Evolutionary conservation across 2,888 invertebrate species (phyloP).

Genomic region (Agapetus fuscipes): DNA sequence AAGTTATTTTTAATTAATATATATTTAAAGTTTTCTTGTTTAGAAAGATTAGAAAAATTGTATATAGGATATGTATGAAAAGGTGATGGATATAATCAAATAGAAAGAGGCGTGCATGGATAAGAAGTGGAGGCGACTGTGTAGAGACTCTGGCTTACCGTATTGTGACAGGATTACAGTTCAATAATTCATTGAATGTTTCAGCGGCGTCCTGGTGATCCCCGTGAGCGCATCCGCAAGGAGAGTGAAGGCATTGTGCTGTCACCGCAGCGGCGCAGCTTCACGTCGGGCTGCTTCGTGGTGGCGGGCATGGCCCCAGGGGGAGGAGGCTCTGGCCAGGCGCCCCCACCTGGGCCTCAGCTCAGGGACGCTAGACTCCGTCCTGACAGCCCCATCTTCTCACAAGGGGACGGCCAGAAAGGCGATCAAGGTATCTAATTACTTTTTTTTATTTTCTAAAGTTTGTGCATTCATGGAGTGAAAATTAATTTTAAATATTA

Average conservation of each 20-base stretch:
- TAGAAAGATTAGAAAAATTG: too few species aligned
- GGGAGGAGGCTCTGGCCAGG: background rate
- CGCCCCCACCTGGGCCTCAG: slow-evolving; percentile 30
- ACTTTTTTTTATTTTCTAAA: background rate
- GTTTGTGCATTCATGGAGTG: background rate
- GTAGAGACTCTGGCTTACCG: background rate
- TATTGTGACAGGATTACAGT: background rate
- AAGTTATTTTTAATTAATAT: too few species aligned
- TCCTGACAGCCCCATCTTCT: slow-evolving; percentile 20
- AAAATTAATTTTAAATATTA: slow-evolving; percentile 6
- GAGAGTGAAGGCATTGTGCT: slow-evolving; percentile 77
- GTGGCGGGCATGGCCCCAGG: slow-evolving; percentile 35
- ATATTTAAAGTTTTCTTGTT: too few species aligned
- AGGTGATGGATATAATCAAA: too few species aligned
- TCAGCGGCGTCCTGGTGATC: slow-evolving; percentile 52
- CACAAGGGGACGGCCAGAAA: slow-evolving; percentile 23
- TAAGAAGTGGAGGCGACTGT: too few species aligned
- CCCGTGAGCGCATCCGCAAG: slow-evolving; percentile 68
- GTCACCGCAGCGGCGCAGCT: slow-evolving; percentile 77
- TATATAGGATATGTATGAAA: too few species aligned
- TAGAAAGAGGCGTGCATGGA: too few species aligned
- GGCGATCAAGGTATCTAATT: background rate
- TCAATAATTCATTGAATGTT: slow-evolving; percentile 1
- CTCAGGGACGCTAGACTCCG: slow-evolving; percentile 25
- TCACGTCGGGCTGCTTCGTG: slow-evolving; percentile 81